phyloP scores from a whole-genome alignment of 2,797 vertebrate genomes.

The Onychomys arenicola region DNA sequence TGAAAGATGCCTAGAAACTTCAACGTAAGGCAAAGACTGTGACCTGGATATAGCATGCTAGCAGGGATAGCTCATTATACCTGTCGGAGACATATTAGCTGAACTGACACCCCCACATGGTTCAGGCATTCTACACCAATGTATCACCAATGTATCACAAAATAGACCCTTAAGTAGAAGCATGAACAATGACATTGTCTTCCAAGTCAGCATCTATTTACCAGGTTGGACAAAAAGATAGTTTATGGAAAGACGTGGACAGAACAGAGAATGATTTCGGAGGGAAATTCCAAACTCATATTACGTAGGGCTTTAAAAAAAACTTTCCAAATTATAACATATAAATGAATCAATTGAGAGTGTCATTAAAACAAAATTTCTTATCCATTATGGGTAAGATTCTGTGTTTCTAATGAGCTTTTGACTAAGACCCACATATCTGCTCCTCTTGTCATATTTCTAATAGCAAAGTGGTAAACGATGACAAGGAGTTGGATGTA shows the following conservation, averaged over 20 bases:
- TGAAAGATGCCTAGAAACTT: not conserved
- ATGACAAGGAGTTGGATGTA: not conserved
- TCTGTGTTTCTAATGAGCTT: not conserved
- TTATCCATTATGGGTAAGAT: not conserved
- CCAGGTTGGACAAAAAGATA: not conserved
- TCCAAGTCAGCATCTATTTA: not conserved
- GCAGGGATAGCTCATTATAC: fast-evolving
- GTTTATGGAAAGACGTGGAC: not conserved
- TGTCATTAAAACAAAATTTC: not conserved
- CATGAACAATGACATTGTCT: not conserved
- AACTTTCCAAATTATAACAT: not conserved
- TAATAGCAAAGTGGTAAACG: not conserved
- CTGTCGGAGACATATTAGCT: not conserved
- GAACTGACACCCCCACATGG: not conserved
- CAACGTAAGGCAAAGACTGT: not conserved
- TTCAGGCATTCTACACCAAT: not conserved
- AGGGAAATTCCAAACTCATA: not conserved
- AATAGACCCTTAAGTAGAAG: not conserved
- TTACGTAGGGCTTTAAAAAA: not conserved
- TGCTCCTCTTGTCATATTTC: not conserved
- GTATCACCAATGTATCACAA: not conserved
- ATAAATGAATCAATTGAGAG: not conserved
- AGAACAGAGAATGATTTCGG: not conserved
- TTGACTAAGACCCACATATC: not conserved
- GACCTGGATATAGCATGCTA: fast-evolving